Conservation (phyloP, 2,888 invertebrate genomes). For the Galerucella calmariensis region DNA sequence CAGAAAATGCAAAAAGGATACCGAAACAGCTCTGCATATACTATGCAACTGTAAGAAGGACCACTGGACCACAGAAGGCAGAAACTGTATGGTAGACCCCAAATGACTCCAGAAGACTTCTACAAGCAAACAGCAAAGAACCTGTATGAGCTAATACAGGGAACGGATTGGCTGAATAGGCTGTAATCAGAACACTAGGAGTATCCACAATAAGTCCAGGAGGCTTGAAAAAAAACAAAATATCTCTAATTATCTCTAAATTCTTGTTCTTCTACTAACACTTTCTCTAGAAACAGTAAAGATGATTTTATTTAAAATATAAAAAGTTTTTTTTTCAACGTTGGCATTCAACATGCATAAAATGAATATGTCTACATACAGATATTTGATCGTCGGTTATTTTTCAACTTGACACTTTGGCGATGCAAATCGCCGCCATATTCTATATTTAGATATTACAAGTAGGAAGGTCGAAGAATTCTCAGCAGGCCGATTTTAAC, state of each 20-base stretch:
- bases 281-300: not conserved
- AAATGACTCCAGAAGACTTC: no score
- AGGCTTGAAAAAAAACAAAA: no score
- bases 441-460: constrained; percentile 38
- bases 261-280: not conserved
- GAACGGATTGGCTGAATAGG: no score
- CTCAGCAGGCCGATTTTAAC: constrained; percentile 26
- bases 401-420: constrained; percentile 30
- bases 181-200: no score
- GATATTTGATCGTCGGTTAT: constrained; percentile 31
- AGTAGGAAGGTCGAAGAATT: constrained; percentile 36
- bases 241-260: not conserved
- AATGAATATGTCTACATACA: constrained; percentile 13
- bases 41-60: no score
- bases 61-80: no score
- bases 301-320: not conserved
- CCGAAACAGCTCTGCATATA: no score
- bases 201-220: no score
- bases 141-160: no score
- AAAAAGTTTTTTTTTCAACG: not conserved
- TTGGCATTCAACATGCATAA: not conserved
- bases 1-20: no score
- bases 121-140: no score
- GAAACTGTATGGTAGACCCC: no score
- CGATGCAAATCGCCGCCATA: constrained; percentile 31